Evolutionary conservation across 2,888 invertebrate genomes (phyloP).

Genomic region (Acanthosepion esculentum): DNA sequence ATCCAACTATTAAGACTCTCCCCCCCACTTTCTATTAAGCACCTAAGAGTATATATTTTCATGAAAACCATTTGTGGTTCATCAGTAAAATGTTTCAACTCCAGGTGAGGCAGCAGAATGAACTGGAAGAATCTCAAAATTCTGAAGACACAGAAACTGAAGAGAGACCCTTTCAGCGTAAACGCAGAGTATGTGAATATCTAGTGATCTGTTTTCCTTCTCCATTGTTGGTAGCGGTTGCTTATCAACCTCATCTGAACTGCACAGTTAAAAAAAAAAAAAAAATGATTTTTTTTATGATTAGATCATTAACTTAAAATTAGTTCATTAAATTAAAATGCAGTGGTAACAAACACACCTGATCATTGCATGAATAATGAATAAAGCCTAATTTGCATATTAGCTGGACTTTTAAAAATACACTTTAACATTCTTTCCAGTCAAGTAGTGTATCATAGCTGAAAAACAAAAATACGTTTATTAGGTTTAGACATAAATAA

Average conservation of each 20-base stretch:
- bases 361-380: neutral
- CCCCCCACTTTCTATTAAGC: too few relatives aligned
- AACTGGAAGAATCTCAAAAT: conserved; percentile 11
- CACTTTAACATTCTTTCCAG: too few relatives aligned
- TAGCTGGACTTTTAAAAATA: neutral
- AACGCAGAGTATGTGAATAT: neutral
- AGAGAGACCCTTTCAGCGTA: neutral
- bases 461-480: too few relatives aligned
- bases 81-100: neutral
- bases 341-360: neutral
- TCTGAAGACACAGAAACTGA: neutral
- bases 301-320: neutral
- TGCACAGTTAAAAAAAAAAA: neutral
- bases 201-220: neutral
- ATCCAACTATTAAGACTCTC: too few relatives aligned
- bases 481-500: too few relatives aligned
- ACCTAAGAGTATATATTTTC: neutral
- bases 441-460: too few relatives aligned
- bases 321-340: neutral
- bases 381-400: neutral
- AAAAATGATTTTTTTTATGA: neutral
- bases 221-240: neutral
- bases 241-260: neutral
- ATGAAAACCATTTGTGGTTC: neutral
- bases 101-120: neutral